These are phyloP conservation scores for Acanthaster planci DNA, from an alignment of 35 echinoderm and acorn worm species.

Conservation along the genomic window DNA sequence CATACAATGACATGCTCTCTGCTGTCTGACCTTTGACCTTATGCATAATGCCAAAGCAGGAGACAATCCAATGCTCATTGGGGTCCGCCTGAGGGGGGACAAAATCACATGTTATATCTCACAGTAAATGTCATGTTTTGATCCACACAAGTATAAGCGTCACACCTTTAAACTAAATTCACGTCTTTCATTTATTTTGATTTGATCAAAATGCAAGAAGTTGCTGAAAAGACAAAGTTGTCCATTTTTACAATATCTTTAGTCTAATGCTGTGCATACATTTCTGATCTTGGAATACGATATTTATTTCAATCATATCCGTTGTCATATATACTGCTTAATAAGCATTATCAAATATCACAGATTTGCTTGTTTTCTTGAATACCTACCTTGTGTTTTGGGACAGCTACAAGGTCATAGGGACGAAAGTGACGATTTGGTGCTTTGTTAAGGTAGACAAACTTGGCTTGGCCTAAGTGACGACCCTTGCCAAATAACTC, in stretches of 20 bases:
- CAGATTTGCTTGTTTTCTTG: too few species aligned
- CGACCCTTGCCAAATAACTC: slow-evolving; percentile 93
- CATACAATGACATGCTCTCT: slow-evolving; percentile 81
- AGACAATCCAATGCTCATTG: slow-evolving; percentile 95
- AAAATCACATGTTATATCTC: background rate
- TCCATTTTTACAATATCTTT: too few species aligned
- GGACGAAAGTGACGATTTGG: slow-evolving; percentile 71
- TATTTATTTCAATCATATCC: too few species aligned
- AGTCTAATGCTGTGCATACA: too few species aligned
- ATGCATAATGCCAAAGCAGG: slow-evolving; percentile 99
- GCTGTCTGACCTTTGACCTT: slow-evolving; percentile 86
- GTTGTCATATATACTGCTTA: too few species aligned
- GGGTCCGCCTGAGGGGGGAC: slow-evolving; percentile 69
- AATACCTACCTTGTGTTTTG: slow-evolving; percentile 96
- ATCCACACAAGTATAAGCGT: background rate
- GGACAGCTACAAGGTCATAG: slow-evolving; percentile 84
- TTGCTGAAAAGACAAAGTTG: too few species aligned
- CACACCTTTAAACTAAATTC: background rate
- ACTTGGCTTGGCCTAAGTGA: slow-evolving; percentile 87
- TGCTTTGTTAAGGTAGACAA: slow-evolving; percentile 75
- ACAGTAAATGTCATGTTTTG: background rate
- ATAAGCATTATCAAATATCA: too few species aligned
- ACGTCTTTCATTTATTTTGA: too few species aligned
- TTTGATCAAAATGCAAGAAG: too few species aligned
- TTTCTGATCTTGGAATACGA: too few species aligned